Evolutionary conservation across 2,888 invertebrate genomes (phyloP).

Genomic region (Hypomecis atomaria): DNA sequence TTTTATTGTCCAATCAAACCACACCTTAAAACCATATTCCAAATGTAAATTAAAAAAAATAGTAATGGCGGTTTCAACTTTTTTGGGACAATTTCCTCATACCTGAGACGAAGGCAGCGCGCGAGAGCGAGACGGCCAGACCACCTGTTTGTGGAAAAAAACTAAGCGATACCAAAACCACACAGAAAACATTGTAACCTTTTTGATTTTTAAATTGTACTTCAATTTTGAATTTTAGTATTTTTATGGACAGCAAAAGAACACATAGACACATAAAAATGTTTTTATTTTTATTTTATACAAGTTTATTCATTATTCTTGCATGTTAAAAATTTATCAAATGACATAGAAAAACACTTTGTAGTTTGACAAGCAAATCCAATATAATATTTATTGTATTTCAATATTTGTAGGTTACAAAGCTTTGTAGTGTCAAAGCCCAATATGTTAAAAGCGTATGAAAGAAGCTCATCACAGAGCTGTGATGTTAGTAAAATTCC

Average conservation of each 20-base stretch:
- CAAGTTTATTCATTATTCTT: no score
- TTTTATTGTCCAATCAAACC: no score
- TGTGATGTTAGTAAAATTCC: neutral
- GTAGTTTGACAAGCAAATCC: neutral
- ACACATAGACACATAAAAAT: no score
- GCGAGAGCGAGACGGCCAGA: slow-evolving; percentile 93
- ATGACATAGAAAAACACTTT: no score
- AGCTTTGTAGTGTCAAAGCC: slow-evolving; percentile 1
- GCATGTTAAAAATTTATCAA: no score
- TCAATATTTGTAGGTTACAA: neutral
- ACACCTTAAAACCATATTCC: no score
- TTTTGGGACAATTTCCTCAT: slow-evolving; percentile 3
- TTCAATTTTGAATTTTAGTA: no score
- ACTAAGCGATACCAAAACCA: neutral
- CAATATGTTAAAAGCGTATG: slow-evolving; percentile 15
- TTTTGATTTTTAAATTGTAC: neutral
- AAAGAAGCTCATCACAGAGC: slow-evolving; percentile 6
- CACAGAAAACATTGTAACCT: slow-evolving; percentile 4
- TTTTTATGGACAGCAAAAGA: no score
- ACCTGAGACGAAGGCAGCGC: slow-evolving; percentile 90
- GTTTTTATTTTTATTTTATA: no score
- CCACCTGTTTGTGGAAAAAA: slow-evolving; percentile 43
- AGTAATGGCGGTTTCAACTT: slow-evolving; percentile 1
- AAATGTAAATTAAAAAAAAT: no score
- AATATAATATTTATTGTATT: neutral